Conservation (phyloP, 2,888 invertebrate species). For the Perizoma flavofasciatum region DNA sequence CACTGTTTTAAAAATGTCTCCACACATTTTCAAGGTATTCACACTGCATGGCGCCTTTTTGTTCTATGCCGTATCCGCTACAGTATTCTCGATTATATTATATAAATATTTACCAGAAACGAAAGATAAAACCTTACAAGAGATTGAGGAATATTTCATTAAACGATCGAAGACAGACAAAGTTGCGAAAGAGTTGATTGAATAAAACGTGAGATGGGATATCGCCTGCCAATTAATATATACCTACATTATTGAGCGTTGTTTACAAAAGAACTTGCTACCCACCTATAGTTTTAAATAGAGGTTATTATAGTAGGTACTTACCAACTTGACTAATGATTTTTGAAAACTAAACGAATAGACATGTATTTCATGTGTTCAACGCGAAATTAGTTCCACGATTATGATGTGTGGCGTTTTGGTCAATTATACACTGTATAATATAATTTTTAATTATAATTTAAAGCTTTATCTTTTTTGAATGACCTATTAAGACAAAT, state of each 20-base stretch:
- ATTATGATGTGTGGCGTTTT: too few species aligned
- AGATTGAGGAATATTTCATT: conserved; percentile 55
- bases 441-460: too few species aligned
- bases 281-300: too few species aligned
- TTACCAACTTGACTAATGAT: too few species aligned
- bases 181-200: conserved; percentile 43
- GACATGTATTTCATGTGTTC: too few species aligned
- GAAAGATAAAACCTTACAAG: conserved; percentile 57
- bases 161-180: conserved; percentile 38
- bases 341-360: too few species aligned
- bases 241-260: not conserved
- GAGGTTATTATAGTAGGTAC: too few species aligned
- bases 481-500: too few species aligned
- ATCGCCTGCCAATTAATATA: conserved; percentile 15
- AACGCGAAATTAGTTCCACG: too few species aligned
- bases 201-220: conserved; percentile 26
- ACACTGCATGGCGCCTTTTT: conserved; percentile 58
- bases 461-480: too few species aligned
- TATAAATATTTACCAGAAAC: conserved; percentile 57
- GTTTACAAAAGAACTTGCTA: too few species aligned
- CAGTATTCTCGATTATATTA: conserved; percentile 49
- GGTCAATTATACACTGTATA: too few species aligned
- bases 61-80: conserved; percentile 51
- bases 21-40: conserved; percentile 50
- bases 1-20: conserved; percentile 55